phyloP scores from a whole-genome alignment of 2,113 vertebrate species.

The Taurulus bubalis region DNA sequence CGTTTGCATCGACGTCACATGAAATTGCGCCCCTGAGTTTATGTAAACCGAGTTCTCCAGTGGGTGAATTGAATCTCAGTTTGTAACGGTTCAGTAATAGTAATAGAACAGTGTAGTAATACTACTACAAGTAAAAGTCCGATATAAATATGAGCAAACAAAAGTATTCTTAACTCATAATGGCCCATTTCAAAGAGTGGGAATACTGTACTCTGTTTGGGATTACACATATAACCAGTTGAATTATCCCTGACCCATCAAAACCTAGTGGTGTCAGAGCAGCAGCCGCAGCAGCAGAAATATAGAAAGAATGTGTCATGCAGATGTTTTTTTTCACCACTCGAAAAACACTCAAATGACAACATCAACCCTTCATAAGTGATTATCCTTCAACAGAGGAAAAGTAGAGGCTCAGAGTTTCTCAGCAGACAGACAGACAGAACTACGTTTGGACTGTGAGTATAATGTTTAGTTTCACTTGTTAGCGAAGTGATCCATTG shows the following conservation, averaged over 20 bases:
- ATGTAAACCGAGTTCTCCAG: not conserved
- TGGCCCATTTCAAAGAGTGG: too few relatives aligned
- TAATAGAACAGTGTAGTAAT: too few relatives aligned
- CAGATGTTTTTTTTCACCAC: not conserved
- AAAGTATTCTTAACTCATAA: too few relatives aligned
- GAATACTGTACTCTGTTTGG: too few relatives aligned
- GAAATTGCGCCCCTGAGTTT: not conserved
- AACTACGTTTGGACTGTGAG: not conserved
- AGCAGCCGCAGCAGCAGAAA: conserved; percentile 2
- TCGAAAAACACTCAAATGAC: not conserved
- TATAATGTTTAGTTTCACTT: conserved; percentile 56
- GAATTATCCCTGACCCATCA: not conserved
- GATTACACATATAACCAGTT: conserved; percentile 21
- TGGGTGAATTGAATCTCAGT: not conserved
- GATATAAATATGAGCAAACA: too few relatives aligned
- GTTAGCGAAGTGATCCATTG: conserved; percentile 47
- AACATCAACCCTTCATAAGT: not conserved
- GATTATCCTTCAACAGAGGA: not conserved
- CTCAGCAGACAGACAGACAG: conserved; percentile 15
- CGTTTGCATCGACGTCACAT: conserved; percentile 20
- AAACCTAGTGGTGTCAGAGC: not conserved
- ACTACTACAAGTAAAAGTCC: not conserved
- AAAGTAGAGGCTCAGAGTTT: not conserved
- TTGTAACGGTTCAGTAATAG: not conserved
- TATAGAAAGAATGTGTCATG: not conserved